Conservation (phyloP, 1,140 invertebrate genomes). For the Chlorops oryzae region DNA sequence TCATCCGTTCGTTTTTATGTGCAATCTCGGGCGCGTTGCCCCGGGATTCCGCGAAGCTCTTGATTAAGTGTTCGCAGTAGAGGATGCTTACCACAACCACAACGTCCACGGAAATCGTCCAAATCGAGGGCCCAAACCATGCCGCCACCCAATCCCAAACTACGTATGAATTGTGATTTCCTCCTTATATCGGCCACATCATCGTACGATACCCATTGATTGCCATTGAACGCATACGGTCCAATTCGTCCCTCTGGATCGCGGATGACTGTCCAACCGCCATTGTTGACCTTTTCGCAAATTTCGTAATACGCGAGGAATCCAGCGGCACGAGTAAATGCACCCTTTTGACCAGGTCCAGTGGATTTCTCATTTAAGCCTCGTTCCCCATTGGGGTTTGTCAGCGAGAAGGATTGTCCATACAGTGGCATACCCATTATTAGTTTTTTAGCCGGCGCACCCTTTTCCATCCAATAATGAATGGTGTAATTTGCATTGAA, state of each 20-base stretch:
- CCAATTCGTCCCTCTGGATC: constrained; percentile 61
- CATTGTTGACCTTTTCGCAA: constrained; percentile 56
- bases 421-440: constrained; percentile 79
- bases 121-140: constrained; percentile 74
- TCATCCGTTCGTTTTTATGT: constrained; percentile 27
- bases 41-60: constrained; percentile 51
- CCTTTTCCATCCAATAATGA: constrained; percentile 72
- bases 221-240: constrained; percentile 63
- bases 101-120: constrained; percentile 67
- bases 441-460: constrained; percentile 67
- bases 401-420: constrained; percentile 75
- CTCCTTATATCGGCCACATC: constrained; percentile 61
- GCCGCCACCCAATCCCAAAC: constrained; percentile 61
- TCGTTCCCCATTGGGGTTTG: constrained; percentile 53
- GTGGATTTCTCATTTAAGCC: constrained; percentile 64
- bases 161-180: constrained; percentile 54
- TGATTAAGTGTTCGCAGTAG: constrained; percentile 55
- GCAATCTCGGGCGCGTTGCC: constrained; percentile 46
- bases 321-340: constrained; percentile 71
- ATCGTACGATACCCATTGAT: constrained; percentile 80
- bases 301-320: constrained; percentile 83
- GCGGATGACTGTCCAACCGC: constrained; percentile 61
- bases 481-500: constrained; percentile 80
- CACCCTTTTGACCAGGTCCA: constrained; percentile 70
- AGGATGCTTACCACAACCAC: constrained; percentile 57